These are phyloP conservation scores for Bagarius yarrelli DNA, from an alignment of 2,113 vertebrate genomes.

Conservation along the genomic window DNA sequence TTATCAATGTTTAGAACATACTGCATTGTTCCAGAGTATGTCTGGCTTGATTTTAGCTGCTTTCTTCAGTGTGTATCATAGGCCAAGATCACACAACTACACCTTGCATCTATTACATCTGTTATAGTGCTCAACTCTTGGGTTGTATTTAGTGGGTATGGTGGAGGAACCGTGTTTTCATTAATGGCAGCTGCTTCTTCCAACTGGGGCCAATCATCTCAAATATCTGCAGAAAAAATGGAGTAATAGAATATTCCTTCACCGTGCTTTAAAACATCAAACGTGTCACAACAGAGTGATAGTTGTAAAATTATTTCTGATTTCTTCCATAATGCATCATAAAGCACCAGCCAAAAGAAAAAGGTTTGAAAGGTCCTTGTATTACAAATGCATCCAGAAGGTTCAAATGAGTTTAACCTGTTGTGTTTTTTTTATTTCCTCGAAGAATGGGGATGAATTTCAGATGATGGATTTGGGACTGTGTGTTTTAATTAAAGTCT, in stretches of 20 bases:
- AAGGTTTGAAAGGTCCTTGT: not conserved
- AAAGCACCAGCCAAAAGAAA: constrained; percentile 6
- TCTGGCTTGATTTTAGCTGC: constrained; percentile 42
- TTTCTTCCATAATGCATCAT: constrained; percentile 25
- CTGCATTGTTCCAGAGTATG: constrained; percentile 37
- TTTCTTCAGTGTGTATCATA: not conserved
- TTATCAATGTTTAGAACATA: constrained; percentile 36
- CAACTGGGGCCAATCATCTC: constrained; percentile 61
- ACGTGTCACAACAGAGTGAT: constrained; percentile 24
- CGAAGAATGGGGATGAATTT: not conserved
- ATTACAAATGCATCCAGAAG: constrained; percentile 3
- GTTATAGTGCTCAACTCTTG: constrained; percentile 14
- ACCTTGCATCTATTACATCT: constrained; percentile 31
- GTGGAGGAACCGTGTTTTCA: not conserved
- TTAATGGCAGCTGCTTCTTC: constrained; percentile 60
- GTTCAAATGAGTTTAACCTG: not conserved
- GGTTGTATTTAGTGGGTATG: constrained; percentile 13
- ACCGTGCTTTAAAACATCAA: constrained; percentile 36
- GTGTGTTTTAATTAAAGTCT: constrained; percentile 14
- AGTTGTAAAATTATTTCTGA: constrained; percentile 27
- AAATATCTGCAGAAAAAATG: constrained; percentile 37
- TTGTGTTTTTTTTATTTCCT: not conserved
- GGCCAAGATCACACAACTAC: constrained; percentile 5
- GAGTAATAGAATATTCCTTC: constrained; percentile 21
- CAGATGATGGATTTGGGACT: not conserved